Evolutionary conservation across 1,140 invertebrate genomes (phyloP), one percentile per base, ranked within the genome.

Genomic region (Lasaia peninsularis): DNA sequence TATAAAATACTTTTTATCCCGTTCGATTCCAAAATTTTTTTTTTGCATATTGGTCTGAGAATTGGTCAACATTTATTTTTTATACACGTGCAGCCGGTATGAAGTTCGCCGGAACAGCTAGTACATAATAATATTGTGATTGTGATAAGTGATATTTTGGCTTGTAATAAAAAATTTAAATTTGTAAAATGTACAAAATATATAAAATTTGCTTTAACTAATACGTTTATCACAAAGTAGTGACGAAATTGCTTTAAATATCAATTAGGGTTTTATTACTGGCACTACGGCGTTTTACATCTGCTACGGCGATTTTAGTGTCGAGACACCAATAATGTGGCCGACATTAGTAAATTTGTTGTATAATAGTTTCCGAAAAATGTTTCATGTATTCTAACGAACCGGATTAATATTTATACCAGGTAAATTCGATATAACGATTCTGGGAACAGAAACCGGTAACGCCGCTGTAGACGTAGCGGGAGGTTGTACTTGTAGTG

Each of bases 341-440:
- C n/a, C n/a, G n/a, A 59, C 52, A 59, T 48, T 32, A n/a, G 16
- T 44, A 32, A 44, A 44, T 44, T 37, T 44, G 48, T 52, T 56
- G 52, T n/a, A n/a, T 53, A 62, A 62, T 62, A 18, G 50, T 53
- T 56, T 62, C 60, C 52, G 40, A 62, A 59, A 62, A 62, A 32
- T 55, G 24, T 40, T 16, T 59, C 60, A 57, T 56, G 56, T 62
- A 53, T 62, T 33, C 52, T 62, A 54, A 52, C 54, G 48, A 62
- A 57, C 55, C 35, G 55, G 60, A 57, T 58, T 52, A 57, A 37
- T 56, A 52, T 52, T 62, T 52, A 53, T 52, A 40, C 24, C 48
- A 48, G 40, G 9, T 48, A 18, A 31, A 34, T 53, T 57, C 53
- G 37, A 49, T 53, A 37, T 48, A 53, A 20, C 35, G 28, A 53